A percentile compares a stretch with the other conserved stretches of the same genome.
phyloP scores from a whole-genome alignment of 1,140 invertebrate genomes.

The Camponotus vicinus region DNA sequence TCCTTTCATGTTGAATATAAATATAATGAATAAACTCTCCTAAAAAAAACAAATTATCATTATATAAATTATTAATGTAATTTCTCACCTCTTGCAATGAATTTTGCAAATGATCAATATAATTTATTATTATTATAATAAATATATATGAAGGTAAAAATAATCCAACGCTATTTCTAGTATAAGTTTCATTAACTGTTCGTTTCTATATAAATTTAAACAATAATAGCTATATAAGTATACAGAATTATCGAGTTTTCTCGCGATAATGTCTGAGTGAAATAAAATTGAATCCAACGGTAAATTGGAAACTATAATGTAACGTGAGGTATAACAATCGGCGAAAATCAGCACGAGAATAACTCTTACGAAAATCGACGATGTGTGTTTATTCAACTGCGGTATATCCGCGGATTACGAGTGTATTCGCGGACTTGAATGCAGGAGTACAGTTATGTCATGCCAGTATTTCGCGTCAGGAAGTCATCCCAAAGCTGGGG shows the following conservation, averaged over 20 bases:
- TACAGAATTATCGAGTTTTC: constrained; percentile 13
- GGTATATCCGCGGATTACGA: constrained; percentile 56
- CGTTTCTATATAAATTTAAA: background rate
- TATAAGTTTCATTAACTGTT: background rate
- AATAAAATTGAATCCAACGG: constrained; percentile 36
- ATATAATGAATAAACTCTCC: too few relatives aligned
- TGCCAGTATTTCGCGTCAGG: constrained; percentile 52
- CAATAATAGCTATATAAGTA: background rate
- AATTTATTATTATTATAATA: background rate
- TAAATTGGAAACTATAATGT: constrained; percentile 43
- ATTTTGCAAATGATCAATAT: background rate
- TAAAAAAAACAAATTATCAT: too few relatives aligned
- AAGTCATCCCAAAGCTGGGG: constrained; percentile 59
- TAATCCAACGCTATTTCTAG: background rate
- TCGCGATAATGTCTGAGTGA: constrained; percentile 24
- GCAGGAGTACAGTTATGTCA: constrained; percentile 30
- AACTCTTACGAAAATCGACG: constrained; percentile 79
- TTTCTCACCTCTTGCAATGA: too few relatives aligned
- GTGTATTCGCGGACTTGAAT: constrained; percentile 36
- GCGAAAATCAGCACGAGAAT: constrained; percentile 48
- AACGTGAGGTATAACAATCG: constrained; percentile 7
- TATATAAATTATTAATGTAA: too few relatives aligned
- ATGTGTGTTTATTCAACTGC: constrained; percentile 58
- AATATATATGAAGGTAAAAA: background rate
- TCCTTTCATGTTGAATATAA: too few relatives aligned